Evolutionary conservation across 2,888 invertebrate genomes (phyloP).

Genomic region (Lithophane socia): DNA sequence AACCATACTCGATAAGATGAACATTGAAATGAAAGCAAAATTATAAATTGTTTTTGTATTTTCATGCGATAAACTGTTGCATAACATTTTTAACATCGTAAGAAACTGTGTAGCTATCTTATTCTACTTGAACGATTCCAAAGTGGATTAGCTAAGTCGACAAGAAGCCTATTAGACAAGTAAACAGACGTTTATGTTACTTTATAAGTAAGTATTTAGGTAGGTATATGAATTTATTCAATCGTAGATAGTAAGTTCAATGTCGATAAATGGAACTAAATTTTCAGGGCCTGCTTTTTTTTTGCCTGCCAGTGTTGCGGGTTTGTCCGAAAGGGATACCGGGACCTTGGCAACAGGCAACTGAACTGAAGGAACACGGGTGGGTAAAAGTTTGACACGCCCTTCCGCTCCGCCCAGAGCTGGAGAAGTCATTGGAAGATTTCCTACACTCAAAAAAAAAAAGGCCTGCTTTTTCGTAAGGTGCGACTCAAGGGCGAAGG

Average conservation of each 20-base stretch:
- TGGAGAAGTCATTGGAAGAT: too few species aligned
- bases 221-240: neutral
- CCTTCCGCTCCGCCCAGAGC: too few species aligned
- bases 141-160: constrained; percentile 17
- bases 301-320: too few species aligned
- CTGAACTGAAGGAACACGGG: too few species aligned
- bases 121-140: constrained; percentile 10
- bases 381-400: too few species aligned
- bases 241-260: neutral
- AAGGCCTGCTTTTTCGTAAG: too few species aligned
- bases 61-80: neutral
- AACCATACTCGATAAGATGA: neutral
- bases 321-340: too few species aligned
- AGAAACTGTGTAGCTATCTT: constrained; percentile 5
- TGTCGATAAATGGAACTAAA: neutral
- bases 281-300: neutral
- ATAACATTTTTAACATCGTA: neutral
- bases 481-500: neutral
- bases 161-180: constrained; percentile 5
- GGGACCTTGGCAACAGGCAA: too few species aligned
- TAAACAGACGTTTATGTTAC: neutral
- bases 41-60: neutral
- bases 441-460: too few species aligned
- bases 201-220: neutral
- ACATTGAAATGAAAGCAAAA: neutral